These are phyloP conservation scores for Diacarnus erythraeanus DNA, from an alignment of 37 sponge, comb jelly and placozoan species.

Conservation along the genomic window DNA sequence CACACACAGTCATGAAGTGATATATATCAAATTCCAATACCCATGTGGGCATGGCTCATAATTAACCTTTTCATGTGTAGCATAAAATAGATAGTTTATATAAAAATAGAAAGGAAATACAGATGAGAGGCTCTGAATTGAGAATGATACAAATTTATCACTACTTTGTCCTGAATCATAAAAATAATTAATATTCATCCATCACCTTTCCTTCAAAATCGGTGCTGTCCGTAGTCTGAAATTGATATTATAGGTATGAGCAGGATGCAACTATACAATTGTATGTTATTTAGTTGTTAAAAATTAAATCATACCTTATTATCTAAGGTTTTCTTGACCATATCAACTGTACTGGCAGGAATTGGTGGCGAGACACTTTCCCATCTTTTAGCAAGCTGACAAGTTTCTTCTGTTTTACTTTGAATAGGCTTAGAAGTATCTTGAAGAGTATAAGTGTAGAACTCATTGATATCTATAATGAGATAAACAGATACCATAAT, in stretches of 20 bases:
- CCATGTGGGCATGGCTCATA: neutral
- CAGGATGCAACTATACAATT: neutral
- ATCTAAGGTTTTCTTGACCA: slow-evolving; percentile 37
- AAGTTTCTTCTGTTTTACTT: slow-evolving; percentile 63
- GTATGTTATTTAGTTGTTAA: neutral
- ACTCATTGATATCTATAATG: slow-evolving; percentile 85
- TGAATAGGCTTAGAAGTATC: slow-evolving; percentile 43
- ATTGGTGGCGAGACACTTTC: slow-evolving; percentile 62
- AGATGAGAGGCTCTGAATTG: neutral
- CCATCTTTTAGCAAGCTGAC: slow-evolving; percentile 68
- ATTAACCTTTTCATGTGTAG: no score
- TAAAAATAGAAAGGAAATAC: neutral
- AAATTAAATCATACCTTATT: slow-evolving; percentile 7
- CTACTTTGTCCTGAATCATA: neutral
- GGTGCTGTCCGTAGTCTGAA: neutral
- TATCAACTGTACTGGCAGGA: slow-evolving; percentile 24
- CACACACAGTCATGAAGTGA: neutral
- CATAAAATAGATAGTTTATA: slow-evolving; percentile 1
- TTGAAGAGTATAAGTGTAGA: slow-evolving; percentile 77
- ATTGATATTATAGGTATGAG: no score
- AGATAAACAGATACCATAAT: no score
- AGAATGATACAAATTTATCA: neutral
- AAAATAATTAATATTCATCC: neutral
- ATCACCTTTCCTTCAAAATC: slow-evolving; percentile 18
- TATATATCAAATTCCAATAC: neutral